Evolutionary conservation across 2,797 vertebrate genomes (phyloP).

Genomic region (Gadopsis marmoratus): DNA sequence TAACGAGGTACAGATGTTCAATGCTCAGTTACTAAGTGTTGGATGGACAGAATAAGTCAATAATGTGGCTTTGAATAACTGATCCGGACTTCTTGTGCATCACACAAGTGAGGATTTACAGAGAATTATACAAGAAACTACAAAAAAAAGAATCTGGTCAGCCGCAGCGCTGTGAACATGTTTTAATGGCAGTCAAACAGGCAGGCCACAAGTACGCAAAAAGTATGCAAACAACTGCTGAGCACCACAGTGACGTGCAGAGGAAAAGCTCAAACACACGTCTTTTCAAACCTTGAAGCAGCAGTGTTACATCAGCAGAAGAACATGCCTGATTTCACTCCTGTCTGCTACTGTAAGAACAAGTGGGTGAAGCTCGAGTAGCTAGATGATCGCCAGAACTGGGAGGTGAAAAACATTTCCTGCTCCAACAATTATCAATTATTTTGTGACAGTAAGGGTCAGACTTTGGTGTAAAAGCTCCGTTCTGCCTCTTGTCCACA

Average conservation of each 20-base stretch:
- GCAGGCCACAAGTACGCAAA: constrained; percentile 22
- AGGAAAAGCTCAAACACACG: constrained; percentile 15
- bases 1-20: neutral
- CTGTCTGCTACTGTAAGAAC: constrained; percentile 24
- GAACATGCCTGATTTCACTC: constrained; percentile 44
- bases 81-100: neutral
- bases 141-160: neutral
- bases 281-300: constrained; percentile 40
- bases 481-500: constrained; percentile 2
- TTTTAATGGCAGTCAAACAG: constrained; percentile 22
- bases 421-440: neutral
- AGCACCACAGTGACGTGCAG: constrained; percentile 17
- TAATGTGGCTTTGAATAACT: neutral
- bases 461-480: neutral
- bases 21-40: neutral
- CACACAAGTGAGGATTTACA: neutral
- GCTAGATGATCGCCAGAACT: constrained; percentile 14
- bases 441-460: constrained; percentile 5
- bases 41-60: neutral
- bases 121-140: neutral
- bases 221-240: constrained; percentile 34
- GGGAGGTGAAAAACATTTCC: constrained; percentile 5
- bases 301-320: constrained; percentile 47
- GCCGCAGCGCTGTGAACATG: neutral
- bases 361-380: constrained; percentile 14